These are phyloP conservation scores for Canis aureus DNA, from an alignment of 2,113 vertebrate species.

Conservation along the genomic window DNA sequence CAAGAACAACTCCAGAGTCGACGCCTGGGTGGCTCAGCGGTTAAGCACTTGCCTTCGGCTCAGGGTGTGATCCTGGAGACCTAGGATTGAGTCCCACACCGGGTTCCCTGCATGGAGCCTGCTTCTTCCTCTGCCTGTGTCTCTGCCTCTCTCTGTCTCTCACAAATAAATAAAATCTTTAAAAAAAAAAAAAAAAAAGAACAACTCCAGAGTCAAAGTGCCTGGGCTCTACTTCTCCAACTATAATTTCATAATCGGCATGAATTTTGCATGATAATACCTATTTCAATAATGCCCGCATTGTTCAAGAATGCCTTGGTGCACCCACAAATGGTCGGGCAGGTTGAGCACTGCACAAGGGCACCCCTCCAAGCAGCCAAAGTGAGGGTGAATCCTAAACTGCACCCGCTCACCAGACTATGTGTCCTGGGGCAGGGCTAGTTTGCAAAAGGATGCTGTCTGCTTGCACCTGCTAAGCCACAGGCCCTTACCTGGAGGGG, in stretches of 20 bases:
- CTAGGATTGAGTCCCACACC: accelerated
- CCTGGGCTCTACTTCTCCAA: not conserved
- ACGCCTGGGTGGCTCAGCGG: not conserved
- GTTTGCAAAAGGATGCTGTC: not conserved
- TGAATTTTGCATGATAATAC: not conserved
- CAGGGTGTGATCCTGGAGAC: too few species aligned
- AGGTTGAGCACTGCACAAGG: not conserved
- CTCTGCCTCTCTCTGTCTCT: too few species aligned
- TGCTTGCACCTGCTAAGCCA: not conserved
- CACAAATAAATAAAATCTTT: too few species aligned
- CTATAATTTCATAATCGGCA: not conserved
- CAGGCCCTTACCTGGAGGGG: not conserved
- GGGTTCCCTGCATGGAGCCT: too few species aligned
- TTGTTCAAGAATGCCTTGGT: not conserved
- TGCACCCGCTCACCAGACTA: not conserved
- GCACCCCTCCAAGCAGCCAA: not conserved
- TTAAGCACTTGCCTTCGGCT: too few species aligned
- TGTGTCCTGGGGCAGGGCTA: not conserved
- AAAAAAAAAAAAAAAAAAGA: not conserved
- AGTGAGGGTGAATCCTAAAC: not conserved
- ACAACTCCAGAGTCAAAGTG: not conserved
- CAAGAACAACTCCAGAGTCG: not conserved
- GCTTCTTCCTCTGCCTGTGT: too few species aligned
- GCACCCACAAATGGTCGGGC: not conserved
- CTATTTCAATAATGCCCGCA: not conserved